Conservation (phyloP, 2,113 vertebrate species). For the Bostrychus sinensis region DNA sequence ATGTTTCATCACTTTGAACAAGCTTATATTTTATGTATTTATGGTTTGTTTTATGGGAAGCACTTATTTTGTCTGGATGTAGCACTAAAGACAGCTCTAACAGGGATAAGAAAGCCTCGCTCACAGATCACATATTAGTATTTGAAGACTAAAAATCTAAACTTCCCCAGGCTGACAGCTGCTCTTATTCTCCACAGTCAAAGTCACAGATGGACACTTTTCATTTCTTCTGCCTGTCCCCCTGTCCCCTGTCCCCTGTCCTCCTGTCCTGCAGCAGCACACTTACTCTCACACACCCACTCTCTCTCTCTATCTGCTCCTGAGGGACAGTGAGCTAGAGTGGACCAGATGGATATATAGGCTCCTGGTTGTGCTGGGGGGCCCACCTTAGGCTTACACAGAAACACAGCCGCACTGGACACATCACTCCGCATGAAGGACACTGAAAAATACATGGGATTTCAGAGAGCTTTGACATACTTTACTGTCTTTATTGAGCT, state of each 20-base stretch:
- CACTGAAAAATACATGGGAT: conserved; percentile 2
- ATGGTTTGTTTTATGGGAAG: no score
- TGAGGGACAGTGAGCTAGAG: conserved; percentile 38
- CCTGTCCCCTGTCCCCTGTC: background rate
- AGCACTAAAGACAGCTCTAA: no score
- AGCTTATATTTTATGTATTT: no score
- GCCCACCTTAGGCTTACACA: background rate
- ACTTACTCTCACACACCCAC: no score
- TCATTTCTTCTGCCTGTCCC: background rate
- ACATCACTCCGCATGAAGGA: background rate
- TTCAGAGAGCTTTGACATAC: background rate
- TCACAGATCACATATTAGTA: no score
- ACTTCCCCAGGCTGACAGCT: no score
- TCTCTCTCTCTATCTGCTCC: conserved; percentile 45
- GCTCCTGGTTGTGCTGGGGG: conserved; percentile 46
- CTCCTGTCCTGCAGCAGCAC: no score
- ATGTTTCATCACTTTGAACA: no score
- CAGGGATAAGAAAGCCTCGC: no score
- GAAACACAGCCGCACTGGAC: conserved; percentile 1
- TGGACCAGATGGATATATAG: conserved; percentile 55
- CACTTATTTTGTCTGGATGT: no score
- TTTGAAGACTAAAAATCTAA: no score
- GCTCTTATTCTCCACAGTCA: no score
- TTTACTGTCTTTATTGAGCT: background rate
- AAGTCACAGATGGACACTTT: background rate